Conservation (phyloP, 1,140 invertebrate species). For the Arctopsyche grandis region DNA sequence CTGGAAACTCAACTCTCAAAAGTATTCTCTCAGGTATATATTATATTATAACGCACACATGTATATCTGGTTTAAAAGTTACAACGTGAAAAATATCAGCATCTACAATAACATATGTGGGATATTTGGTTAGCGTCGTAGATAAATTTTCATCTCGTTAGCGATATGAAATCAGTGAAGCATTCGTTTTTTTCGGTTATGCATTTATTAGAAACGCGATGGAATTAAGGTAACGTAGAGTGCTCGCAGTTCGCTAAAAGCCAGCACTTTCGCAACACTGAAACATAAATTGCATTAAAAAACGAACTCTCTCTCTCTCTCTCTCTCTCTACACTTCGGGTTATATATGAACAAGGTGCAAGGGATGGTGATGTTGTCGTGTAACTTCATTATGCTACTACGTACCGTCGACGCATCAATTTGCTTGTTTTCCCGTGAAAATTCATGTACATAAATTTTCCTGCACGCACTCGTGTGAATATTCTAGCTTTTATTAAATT, state of each 20-base stretch:
- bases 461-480: no score
- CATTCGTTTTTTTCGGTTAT: no score
- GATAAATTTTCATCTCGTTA: not conserved
- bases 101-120: not conserved
- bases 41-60: not conserved
- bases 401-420: not conserved
- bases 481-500: no score
- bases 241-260: not conserved
- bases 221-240: no score
- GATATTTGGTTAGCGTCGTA: no score
- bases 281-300: constrained; percentile 25
- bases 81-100: not conserved
- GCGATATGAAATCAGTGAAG: not conserved
- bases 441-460: no score
- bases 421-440: not conserved
- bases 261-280: not conserved
- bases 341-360: not conserved
- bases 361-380: not conserved
- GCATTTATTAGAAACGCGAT: no score
- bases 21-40: constrained; percentile 10
- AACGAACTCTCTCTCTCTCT: not conserved
- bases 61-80: not conserved
- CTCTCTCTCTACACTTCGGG: no score
- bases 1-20: constrained; percentile 43
- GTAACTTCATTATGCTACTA: not conserved